Conservation (phyloP, 2,113 vertebrate genomes). For the Uropsilus gracilis region DNA sequence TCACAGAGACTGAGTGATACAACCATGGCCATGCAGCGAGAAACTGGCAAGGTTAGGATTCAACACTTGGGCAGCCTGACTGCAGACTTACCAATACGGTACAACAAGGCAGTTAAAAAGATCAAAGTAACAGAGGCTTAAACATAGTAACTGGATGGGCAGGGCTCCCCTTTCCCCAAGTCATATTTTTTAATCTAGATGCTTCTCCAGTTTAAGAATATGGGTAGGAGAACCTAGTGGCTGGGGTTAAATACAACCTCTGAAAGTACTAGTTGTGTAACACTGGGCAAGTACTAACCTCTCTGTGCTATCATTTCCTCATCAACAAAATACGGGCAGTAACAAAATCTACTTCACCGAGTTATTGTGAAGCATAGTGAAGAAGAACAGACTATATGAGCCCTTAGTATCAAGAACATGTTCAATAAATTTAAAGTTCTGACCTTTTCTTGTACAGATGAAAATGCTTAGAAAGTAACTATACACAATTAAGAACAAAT, state of each 20-base stretch:
- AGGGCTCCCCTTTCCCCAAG: neutral
- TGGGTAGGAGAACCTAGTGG: neutral
- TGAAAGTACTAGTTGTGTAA: neutral
- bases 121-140: neutral
- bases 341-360: neutral
- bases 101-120: neutral
- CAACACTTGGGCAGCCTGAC: neutral
- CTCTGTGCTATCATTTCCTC: neutral
- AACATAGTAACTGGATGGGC: neutral
- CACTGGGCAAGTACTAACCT: neutral
- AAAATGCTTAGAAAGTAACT: constrained; percentile 38
- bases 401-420: neutral
- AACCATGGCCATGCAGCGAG: neutral
- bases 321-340: neutral
- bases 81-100: neutral
- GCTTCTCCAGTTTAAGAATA: neutral
- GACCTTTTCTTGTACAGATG: constrained; percentile 1
- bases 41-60: neutral
- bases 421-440: neutral
- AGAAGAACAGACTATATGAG: neutral
- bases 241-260: neutral
- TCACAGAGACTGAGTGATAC: neutral
- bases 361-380: neutral
- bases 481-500: neutral
- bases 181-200: neutral